Evolutionary conservation across 2,797 vertebrate species (phyloP).

Genomic region (Ambastaia sidthimunki): DNA sequence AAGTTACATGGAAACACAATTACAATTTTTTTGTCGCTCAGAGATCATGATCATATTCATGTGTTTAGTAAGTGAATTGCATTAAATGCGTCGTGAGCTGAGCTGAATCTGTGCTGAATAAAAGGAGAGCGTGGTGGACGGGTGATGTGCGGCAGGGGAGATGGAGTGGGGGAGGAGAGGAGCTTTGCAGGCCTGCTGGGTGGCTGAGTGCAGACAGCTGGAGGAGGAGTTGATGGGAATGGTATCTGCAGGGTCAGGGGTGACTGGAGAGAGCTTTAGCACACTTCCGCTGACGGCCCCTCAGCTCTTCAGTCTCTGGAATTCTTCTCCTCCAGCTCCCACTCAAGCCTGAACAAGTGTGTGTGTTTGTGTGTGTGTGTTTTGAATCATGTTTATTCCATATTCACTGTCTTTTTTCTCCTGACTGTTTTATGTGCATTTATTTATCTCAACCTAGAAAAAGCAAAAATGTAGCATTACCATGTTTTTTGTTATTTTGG

Average conservation of each 20-base stretch:
- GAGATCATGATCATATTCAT: not conserved
- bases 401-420: slow-evolving; percentile 9
- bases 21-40: not conserved
- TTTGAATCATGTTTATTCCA: slow-evolving; percentile 10
- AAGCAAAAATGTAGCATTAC: too few relatives aligned
- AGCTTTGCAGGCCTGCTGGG: slow-evolving; percentile 52
- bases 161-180: slow-evolving; percentile 51
- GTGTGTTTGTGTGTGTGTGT: slow-evolving; percentile 31
- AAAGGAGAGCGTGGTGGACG: slow-evolving; percentile 33
- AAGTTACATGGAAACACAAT: not conserved
- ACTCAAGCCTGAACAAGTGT: slow-evolving; percentile 44
- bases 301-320: slow-evolving; percentile 54
- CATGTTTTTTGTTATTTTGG: too few relatives aligned
- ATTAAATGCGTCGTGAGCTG: not conserved
- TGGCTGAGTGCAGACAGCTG: slow-evolving; percentile 71
- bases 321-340: slow-evolving; percentile 56
- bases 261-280: slow-evolving; percentile 72
- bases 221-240: slow-evolving; percentile 77
- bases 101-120: slow-evolving; percentile 24
- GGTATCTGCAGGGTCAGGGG: slow-evolving; percentile 69
- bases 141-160: slow-evolving; percentile 41
- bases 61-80: not conserved
- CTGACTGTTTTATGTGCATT: not conserved
- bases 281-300: slow-evolving; percentile 72
- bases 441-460: not conserved